Evolutionary conservation across 2,113 vertebrate species (phyloP), one percentile per base, ranked within the genome.

Genomic region (Xyliphius kryptos): DNA sequence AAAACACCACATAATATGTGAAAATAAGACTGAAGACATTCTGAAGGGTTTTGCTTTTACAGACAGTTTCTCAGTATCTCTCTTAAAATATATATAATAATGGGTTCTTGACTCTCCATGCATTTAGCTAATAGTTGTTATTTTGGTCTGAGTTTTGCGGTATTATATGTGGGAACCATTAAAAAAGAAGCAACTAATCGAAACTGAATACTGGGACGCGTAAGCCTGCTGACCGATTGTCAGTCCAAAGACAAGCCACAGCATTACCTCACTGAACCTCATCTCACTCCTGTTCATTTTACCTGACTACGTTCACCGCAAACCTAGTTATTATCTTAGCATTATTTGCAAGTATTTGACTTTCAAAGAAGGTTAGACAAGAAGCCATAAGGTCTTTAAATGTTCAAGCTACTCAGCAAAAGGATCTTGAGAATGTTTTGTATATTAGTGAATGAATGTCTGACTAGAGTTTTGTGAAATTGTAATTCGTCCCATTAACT

Each of bases 61-160:
- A 21, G 44, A 9, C 22, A n/a, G 43, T 44, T n/a, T n/a, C n/a
- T n/a, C n/a, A 38, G 46, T 44, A 61, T 41, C 61, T 68, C 61
- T 79, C 53, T 43, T 11, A 68, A 62, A 51, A 61, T 48, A 22
- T 74, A 68, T 68, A 65, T 73, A 57, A 61, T 68, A 67, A 79
- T 70, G 46, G 54, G 55, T 72, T 72, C 53, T 66, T 61, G 57
- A 58, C 51, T 54, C 49, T 66, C 48, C 52, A 40, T 37, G 20
- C 19, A 32, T 62, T 69, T 61, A 52, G 37, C 68, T 48, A 60
- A 63, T 13, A 65, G 41, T 54, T 75, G 57, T 61, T 66, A 59
- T 71, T 73, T 62, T 69, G 70, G 72, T 70, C 46, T 56, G 56
- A 55, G 44, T 37, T 58, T 64, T 58, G 41, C 54, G 36, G 55